Base-by-base conservation (phyloP, 1,140 invertebrate genomes). In the Dolichoris vasculosae region DNA sequence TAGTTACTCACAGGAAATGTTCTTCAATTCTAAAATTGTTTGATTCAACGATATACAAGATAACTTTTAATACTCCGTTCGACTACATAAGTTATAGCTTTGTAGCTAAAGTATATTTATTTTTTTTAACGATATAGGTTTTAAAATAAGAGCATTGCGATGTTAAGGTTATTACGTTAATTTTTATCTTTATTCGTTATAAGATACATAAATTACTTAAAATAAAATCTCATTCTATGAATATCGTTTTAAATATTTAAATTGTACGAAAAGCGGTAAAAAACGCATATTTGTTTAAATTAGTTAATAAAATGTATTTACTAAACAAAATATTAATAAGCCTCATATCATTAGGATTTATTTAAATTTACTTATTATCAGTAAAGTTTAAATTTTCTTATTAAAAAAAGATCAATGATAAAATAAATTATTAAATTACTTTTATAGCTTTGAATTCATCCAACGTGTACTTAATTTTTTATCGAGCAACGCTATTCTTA, bases 11-110 rank as follows among this genome's bases (percentile, higher is more conserved):
- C 20, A 13, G 4, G 35, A 35, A 63, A 64, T n/a, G 55, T 79
- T 51, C 17, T 64, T 79, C 32, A 26, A 64, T 64, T 79, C 77
- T 59, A 2, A 64, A 59, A 48, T 59, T 55, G n/a, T 78, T 59
- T 78, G 30, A 78, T 55, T 46, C 43, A 71, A 30, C 55, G 23
- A 23, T 26, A 59, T 30, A 67, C 7, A 35, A 26, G 64, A 13
- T 40, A 6, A n/a, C 15, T 40, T 71, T 71, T 71, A 71, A 40
- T 43, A 26, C 69, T 71, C 8, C 38, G n/a, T 59, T 23, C 55
- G 13, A 30, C 8, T 69, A 26, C 30, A 13, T 78, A 59, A 32
- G 26, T 78, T 75, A 75, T 75, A 17, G 40, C n/a, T 48, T 46
- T 15, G 11, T 75, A 75, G 23, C 9, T 75, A 43, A 73, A 40